phyloP scores from a whole-genome alignment of 2,888 invertebrate species.

The Tanytarsus gracilentus region DNA sequence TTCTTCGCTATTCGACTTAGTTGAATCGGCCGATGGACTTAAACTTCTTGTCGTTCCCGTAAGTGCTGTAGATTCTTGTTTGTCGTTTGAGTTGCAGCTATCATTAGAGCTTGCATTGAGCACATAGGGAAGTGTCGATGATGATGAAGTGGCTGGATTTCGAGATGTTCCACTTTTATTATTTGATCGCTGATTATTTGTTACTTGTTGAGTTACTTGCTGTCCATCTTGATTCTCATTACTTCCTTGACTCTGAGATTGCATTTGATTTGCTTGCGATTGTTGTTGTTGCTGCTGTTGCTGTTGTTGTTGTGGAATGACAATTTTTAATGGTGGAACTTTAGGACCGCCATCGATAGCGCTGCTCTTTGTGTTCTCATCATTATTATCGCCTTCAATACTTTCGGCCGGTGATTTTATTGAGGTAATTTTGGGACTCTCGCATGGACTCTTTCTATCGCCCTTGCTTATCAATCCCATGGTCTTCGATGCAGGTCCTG shows the following conservation, averaged over 20 bases:
- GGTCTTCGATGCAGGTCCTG: constrained; percentile 49
- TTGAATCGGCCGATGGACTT: constrained; percentile 39
- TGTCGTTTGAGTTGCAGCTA: background rate
- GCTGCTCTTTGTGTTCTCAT: constrained; percentile 33
- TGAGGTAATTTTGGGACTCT: constrained; percentile 49
- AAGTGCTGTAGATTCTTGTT: constrained; percentile 19
- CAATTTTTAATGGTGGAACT: constrained; percentile 92
- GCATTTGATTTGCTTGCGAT: no score
- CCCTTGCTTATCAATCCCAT: constrained; percentile 37
- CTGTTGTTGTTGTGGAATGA: constrained; percentile 65
- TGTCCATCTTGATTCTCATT: constrained; percentile 30
- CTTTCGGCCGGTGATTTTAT: constrained; percentile 43
- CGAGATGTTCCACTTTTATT: constrained; percentile 52
- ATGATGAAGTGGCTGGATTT: constrained; percentile 47
- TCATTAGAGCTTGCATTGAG: constrained; percentile 37
- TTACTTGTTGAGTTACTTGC: constrained; percentile 39
- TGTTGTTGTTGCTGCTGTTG: no score
- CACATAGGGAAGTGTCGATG: constrained; percentile 56
- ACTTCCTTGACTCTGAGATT: no score
- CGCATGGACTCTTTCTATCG: constrained; percentile 60
- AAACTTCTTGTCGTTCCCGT: constrained; percentile 35
- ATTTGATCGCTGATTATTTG: constrained; percentile 47
- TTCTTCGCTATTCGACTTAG: constrained; percentile 37
- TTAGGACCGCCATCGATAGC: no score
- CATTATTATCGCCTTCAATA: constrained; percentile 48